Base-by-base conservation (phyloP, 2,113 vertebrate genomes). In the Ciconia maguari region DNA sequence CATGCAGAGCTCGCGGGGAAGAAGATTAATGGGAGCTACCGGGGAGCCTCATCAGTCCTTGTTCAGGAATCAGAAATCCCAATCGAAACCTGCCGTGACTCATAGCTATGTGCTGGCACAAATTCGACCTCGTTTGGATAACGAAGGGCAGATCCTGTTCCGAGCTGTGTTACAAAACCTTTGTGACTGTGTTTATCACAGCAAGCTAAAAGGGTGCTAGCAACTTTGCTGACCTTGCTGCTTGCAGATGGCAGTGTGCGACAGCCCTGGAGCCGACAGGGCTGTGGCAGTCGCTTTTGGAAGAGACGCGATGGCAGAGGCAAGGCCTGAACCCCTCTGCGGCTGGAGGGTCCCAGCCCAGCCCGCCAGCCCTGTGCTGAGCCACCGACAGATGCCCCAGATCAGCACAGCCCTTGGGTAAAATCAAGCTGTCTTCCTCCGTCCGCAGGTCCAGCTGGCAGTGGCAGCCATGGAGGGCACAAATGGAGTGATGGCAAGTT, bases 21-120 rank as follows among this genome's bases (percentile, higher is more conserved):
- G 66, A 89, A 91, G 93, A 96, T 97, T 94, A 96, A 96, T 95
- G 93, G 87, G 83, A 94, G 72, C 75, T 87, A 69, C 64, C 1
- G 0, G 46, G 83, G 76, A 92, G 82, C 16, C 85, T 91, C 95
- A 95, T 96, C 93, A 89, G 85, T 95, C 93, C 89, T 96, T 27
- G 71, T 71, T 93, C 9, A 77, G 85, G 93, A 88, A 48, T 91
- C 89, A 91, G 79, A 92, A 95, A 93, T 81, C 72, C 91, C 82
- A 68, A 9, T 66, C 34, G 38, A 95, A 96, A 82, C n/a, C 78
- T 80, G 88, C 87, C 2, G 12, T 93, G 97, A 88, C 84, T 96
- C 85, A 51, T 0, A 81, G 83, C 84, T 41, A 7, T 19, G 78
- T 6, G 49, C 70, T 38, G 75, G 87, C 90, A 71, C 90, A 81